A percentile compares a stretch with the other conserved stretches of the same genome.
Conservation (phyloP, 2,797 vertebrate genomes). For the Psittacula derbiana region DNA sequence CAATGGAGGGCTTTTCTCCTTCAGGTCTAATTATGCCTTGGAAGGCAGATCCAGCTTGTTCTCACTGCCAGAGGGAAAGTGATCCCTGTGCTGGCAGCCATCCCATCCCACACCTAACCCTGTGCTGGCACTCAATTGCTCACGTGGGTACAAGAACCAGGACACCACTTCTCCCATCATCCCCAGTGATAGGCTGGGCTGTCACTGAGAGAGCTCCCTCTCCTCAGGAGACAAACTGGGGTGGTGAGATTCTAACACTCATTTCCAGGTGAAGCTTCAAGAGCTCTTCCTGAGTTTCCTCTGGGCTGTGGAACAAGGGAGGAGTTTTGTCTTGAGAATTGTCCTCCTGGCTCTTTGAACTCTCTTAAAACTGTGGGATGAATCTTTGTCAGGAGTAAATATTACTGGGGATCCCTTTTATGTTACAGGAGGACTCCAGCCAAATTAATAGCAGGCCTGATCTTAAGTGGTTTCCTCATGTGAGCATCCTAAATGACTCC, state of each 20-base stretch:
- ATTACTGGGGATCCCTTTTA: background rate
- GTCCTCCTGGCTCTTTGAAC: background rate
- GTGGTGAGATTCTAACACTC: fast-evolving
- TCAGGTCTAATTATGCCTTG: background rate
- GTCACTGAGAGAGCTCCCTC: background rate
- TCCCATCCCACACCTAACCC: background rate
- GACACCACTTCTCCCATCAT: background rate
- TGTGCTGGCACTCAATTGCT: fast-evolving
- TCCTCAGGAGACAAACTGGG: fast-evolving
- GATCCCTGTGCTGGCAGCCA: background rate
- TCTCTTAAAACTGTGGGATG: background rate
- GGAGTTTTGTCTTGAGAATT: background rate
- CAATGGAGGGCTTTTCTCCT: constrained; percentile 14
- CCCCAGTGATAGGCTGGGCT: fast-evolving
- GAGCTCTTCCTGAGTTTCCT: background rate
- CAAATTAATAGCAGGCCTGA: background rate
- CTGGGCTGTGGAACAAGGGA: background rate
- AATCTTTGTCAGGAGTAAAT: background rate
- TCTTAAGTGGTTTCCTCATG: background rate
- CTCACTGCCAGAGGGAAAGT: constrained; percentile 25
- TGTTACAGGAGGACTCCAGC: background rate
- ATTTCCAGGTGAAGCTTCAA: background rate
- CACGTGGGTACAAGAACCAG: background rate
- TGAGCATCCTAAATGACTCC: background rate
- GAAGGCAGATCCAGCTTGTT: background rate